Base-by-base conservation (phyloP, 2,797 vertebrate species). In the Taeniopygia guttata region DNA sequence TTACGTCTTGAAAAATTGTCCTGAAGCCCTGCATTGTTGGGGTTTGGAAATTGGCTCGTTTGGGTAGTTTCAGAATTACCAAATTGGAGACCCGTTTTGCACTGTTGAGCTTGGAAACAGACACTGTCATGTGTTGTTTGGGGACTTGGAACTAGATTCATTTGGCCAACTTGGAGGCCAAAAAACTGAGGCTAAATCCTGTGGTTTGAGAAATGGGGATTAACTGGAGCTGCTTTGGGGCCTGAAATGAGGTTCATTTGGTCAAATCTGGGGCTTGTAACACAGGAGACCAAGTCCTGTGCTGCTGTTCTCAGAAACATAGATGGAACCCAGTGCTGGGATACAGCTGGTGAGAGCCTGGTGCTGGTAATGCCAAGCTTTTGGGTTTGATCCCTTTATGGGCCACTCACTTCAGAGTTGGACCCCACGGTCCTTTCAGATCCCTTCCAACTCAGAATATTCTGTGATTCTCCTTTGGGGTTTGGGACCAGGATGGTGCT, bases 401-500 rank as follows among this genome's bases (percentile, higher is more conserved):
- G 48, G 34, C 8, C 17, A 21, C 22, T 34, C 64, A 8, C 14
- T 16, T 5, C 10, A 22, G 42, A 26, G 18, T 0, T 48, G 42
- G 56, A 48, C 18, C 42, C 13, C 8, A 4, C 15, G 7, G 42
- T 36, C 30, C 36, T 48, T 48, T 46, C 2, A 13, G 17, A 25
- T 48, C 26, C 18, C 26, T 63, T 48, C 66, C 42, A 42, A 4
- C 56, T 11, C 10, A 16, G 42, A 55, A 63, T 19, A 30, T 36
- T 63, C 56, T 55, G 48, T 42, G 49, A 11, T 49, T 70, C 32
- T 48, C 25, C 52, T 67, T 48, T 73, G 59, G 22, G 27, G 8
- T 58, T 30, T 54, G 74, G 30, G 66, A 52, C 3, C 0, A 1
- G 67, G 67, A 25, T 27, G 3, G 1, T 10, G 11, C 30, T 60